Percentiles rank a stretch among this genome's conserved stretches.
Evolutionary conservation across 37 sponge, comb jelly and placozoan genomes (phyloP).

Genomic region (Theonella swinhoei): DNA sequence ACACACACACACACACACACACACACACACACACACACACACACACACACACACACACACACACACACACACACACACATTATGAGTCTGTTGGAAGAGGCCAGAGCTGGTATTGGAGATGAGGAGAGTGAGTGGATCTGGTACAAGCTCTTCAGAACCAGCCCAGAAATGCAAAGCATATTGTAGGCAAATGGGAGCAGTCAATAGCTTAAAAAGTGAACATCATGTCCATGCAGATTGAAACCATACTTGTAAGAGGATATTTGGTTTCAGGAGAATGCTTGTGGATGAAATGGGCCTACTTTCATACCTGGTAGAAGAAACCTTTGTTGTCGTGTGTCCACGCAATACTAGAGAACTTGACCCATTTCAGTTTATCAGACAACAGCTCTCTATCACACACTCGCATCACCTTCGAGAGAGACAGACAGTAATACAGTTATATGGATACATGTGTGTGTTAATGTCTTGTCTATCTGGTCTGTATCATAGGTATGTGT

Average conservation of each 20-base stretch:
- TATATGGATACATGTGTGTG: too few relatives aligned
- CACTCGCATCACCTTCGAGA: slow-evolving; percentile 74
- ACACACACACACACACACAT: too few relatives aligned
- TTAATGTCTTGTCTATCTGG: too few relatives aligned
- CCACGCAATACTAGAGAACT: slow-evolving; percentile 94
- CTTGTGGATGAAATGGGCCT: too few relatives aligned
- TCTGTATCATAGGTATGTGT: too few relatives aligned
- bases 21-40: slow-evolving; percentile 15
- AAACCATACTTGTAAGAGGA: too few relatives aligned
- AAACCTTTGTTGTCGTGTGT: slow-evolving; percentile 97
- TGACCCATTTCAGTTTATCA: slow-evolving; percentile 78
- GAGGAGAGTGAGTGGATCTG: too few relatives aligned
- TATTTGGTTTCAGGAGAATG: too few relatives aligned
- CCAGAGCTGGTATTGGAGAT: too few relatives aligned
- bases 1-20: slow-evolving; percentile 8
- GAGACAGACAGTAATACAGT: too few relatives aligned
- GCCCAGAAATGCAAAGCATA: background rate
- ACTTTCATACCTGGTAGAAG: slow-evolving; percentile 75
- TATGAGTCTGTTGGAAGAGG: too few relatives aligned
- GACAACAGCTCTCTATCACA: slow-evolving; percentile 35
- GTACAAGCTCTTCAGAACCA: too few relatives aligned
- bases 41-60: slow-evolving; percentile 22
- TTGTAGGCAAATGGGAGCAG: background rate
- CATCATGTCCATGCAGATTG: background rate
- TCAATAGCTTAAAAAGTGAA: slow-evolving; percentile 7